Base-by-base conservation (phyloP, 2,888 invertebrate genomes). In the Megastigmus dorsalis region DNA sequence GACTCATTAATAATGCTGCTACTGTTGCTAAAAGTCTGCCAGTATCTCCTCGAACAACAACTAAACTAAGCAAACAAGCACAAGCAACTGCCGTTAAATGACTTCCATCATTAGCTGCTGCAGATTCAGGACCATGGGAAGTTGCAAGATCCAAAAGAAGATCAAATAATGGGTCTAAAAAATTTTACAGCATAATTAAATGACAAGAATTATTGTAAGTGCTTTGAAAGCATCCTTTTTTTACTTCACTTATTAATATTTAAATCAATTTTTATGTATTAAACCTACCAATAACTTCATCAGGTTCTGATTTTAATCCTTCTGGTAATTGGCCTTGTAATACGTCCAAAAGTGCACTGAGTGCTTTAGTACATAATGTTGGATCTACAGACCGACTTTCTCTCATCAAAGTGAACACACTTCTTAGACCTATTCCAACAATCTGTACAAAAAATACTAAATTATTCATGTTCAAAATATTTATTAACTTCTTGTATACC, bases 41-140 rank as follows among this genome's bases (percentile, higher is more conserved):
- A 9, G 97, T 96, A 86, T 97, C 96, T 3, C 98, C 99, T 68
- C 95, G 91, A 1, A 98, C 97, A 57, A 98, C 95, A 13, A 97
- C 96, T 75, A 99, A 90, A 67, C 97, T 96, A 65, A 98, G 91
- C 7, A 99, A 90, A 80, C 97, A 97, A 1, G 98, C 95, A 86
- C 97, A 96, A 62, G 97, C 96, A 74, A 97, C 92, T 3, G 96
- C 93, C 20, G 96, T 95, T 82, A 98, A 91, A 80, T 92, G 92
- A 77, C 91, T 92, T 15, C 94, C 93, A 81, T 91, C 90, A 80
- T 91, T 90, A 1, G 91, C 91, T 79, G 89, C 90, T 66, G 89
- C 89, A 80, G 91, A 90, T 83, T 91, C 90, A 66, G 91, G 90
- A 13, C 91, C 91, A 79, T 92, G 91, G 77, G 93, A 92, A 54